phyloP scores from a whole-genome alignment of 2,888 invertebrate species.

The Subacronicta megacephala region DNA sequence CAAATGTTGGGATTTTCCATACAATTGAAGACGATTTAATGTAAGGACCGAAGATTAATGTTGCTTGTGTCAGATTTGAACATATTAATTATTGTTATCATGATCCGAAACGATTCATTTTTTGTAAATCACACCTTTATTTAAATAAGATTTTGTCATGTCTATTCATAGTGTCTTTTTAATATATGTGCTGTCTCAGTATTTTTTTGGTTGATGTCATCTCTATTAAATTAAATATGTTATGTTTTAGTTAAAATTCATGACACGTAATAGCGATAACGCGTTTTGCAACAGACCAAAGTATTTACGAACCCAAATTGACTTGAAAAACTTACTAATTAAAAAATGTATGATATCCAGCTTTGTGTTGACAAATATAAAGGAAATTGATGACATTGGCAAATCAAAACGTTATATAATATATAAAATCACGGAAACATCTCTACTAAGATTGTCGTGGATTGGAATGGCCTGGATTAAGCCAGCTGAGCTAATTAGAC shows the following conservation, averaged over 20 bases:
- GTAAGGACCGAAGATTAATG: constrained; percentile 43
- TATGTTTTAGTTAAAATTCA: constrained; percentile 23
- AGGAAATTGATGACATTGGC: not conserved
- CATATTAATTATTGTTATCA: constrained; percentile 43
- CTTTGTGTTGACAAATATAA: not conserved
- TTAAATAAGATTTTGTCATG: constrained; percentile 47
- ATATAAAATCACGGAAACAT: too few relatives aligned
- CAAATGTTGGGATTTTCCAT: constrained; percentile 43
- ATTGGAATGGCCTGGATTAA: too few relatives aligned
- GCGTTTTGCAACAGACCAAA: constrained; percentile 14
- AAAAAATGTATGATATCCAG: not conserved
- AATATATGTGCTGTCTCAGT: constrained; percentile 23
- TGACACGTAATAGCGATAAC: constrained; percentile 20
- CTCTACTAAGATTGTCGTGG: too few relatives aligned
- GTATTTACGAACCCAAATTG: constrained; percentile 16
- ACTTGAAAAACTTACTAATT: not conserved
- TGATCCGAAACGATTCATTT: constrained; percentile 24
- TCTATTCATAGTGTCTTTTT: constrained; percentile 42
- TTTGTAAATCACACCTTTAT: constrained; percentile 44
- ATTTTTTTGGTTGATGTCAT: constrained; percentile 34
- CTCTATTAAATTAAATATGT: constrained; percentile 31
- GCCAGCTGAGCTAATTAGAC: too few relatives aligned
- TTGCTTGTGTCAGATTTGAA: constrained; percentile 33
- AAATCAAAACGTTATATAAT: not conserved
- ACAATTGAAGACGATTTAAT: constrained; percentile 47